Base-by-base conservation (phyloP, 2,888 invertebrate species). In the Apocheima hispidaria region DNA sequence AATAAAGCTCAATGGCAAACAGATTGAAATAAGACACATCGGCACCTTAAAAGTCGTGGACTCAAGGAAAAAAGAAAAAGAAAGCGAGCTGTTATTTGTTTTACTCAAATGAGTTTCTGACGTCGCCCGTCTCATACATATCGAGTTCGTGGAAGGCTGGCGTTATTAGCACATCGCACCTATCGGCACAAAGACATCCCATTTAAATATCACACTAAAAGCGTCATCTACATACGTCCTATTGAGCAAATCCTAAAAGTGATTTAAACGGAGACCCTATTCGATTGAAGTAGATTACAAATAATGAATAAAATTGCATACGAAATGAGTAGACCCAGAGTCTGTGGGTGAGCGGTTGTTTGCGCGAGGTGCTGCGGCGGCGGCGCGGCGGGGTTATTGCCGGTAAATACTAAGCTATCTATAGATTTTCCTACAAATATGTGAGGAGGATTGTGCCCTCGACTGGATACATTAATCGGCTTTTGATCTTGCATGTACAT, bases 301-400 rank as follows among this genome's bases (percentile, higher is more conserved):
- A 92, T 92, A 91, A 92, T 92, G 92, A 91, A 91, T 92, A 91
- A 92, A 92, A 92, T 92, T 92, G 92, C 92, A 92, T 92, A 88
- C 87, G 88, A 88, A 92, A 92, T 92, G 91, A 91, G 90, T 81
- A 82, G 83, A 86, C 80, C 80, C 83, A 82, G 83, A 82, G 87
- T 83, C 87, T 83, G 87, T 82, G 85, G 86, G 84, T 83, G 79
- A 84, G 82, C 77, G 81, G 79, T 82, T 90, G 88, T 89, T 90
- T 91, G 90, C 79, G 74, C 77, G 79, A 85, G 81, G 77, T 53
- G 70, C 70, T 68, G 75, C 78, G 75, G 58, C 68, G 67, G 53
- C 69, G 73, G 73, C 75, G 77, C 20, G 16, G 79, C 79, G 35
- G 46, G 54, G 43, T 86, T 88, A 90, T 87, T 89, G 89, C 84